A percentile compares a stretch with the other conserved stretches of the same genome.
Conservation (phyloP, 2,888 invertebrate genomes). For the Boloria selene region DNA sequence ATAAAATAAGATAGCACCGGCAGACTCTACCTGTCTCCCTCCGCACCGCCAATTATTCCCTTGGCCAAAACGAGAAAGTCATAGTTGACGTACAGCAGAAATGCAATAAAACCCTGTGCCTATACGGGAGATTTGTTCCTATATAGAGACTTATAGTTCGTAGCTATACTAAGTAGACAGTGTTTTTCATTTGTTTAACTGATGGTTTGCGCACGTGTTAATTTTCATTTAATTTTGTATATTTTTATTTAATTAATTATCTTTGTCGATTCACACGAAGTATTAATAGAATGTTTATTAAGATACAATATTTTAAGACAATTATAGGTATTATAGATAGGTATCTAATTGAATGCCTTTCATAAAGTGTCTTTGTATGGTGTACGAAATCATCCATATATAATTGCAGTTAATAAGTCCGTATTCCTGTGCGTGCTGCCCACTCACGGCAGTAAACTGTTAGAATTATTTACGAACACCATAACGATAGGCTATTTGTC, state of each 20-base stretch:
- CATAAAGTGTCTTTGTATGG: too few relatives aligned
- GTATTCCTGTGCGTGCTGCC: too few relatives aligned
- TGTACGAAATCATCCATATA: too few relatives aligned
- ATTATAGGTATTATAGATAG: too few relatives aligned
- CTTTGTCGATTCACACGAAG: not conserved
- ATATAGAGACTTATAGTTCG: constrained; percentile 57
- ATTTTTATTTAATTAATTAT: constrained; percentile 51
- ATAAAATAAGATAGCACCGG: constrained; percentile 69
- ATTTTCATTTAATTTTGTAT: constrained; percentile 65
- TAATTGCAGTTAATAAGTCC: too few relatives aligned
- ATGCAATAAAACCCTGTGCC: constrained; percentile 70
- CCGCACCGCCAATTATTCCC: constrained; percentile 42
- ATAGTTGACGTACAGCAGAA: constrained; percentile 50
- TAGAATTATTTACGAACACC: constrained; percentile 32
- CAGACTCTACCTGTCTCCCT: constrained; percentile 62
- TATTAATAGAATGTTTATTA: too few relatives aligned
- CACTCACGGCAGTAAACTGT: constrained; percentile 34
- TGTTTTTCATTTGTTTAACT: constrained; percentile 63
- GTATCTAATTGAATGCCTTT: too few relatives aligned
- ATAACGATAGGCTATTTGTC: constrained; percentile 24
- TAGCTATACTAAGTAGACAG: constrained; percentile 51
- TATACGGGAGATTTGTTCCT: constrained; percentile 65
- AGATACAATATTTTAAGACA: too few relatives aligned
- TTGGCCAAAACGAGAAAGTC: constrained; percentile 54
- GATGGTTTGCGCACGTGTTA: constrained; percentile 60